A percentile compares a stretch with the other conserved stretches of the same genome.
Evolutionary conservation across 2,888 invertebrate genomes (phyloP).

Genomic region (Tachina grossa): DNA sequence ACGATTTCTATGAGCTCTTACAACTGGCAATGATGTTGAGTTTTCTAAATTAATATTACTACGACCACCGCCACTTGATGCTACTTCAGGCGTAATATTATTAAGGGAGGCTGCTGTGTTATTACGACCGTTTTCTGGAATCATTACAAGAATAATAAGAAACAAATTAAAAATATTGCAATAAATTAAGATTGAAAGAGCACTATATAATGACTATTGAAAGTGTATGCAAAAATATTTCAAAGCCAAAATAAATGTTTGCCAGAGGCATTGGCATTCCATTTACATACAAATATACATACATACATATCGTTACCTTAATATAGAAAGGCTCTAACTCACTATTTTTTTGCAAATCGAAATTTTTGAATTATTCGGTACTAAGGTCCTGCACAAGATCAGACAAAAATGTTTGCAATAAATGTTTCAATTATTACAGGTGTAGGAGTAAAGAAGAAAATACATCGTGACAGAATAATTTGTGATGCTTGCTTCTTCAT

Average conservation of each 20-base stretch:
- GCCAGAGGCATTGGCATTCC: neutral
- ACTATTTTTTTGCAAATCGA: too few relatives aligned
- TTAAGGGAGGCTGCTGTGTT: conserved; percentile 62
- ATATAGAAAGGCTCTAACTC: too few relatives aligned
- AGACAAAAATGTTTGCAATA: too few relatives aligned
- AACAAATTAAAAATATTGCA: conserved; percentile 54
- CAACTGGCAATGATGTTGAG: conserved; percentile 57
- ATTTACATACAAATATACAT: too few relatives aligned
- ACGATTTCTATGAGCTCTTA: conserved; percentile 55
- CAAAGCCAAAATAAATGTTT: conserved; percentile 1
- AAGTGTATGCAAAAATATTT: conserved; percentile 40
- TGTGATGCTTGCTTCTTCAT: too few relatives aligned
- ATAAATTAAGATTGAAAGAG: conserved; percentile 48
- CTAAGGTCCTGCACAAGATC: too few relatives aligned
- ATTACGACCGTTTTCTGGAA: conserved; percentile 64
- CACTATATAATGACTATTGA: conserved; percentile 13
- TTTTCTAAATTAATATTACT: conserved; percentile 51
- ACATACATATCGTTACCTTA: too few relatives aligned
- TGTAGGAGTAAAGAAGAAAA: too few relatives aligned
- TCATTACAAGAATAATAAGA: conserved; percentile 53
- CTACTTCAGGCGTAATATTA: conserved; percentile 61
- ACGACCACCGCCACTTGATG: conserved; percentile 58
- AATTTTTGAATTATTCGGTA: too few relatives aligned
- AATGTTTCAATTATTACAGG: too few relatives aligned
- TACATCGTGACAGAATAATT: too few relatives aligned